Evolutionary conservation across 2,113 vertebrate species (phyloP).

Genomic region (Mesembrinibis cayennensis): DNA sequence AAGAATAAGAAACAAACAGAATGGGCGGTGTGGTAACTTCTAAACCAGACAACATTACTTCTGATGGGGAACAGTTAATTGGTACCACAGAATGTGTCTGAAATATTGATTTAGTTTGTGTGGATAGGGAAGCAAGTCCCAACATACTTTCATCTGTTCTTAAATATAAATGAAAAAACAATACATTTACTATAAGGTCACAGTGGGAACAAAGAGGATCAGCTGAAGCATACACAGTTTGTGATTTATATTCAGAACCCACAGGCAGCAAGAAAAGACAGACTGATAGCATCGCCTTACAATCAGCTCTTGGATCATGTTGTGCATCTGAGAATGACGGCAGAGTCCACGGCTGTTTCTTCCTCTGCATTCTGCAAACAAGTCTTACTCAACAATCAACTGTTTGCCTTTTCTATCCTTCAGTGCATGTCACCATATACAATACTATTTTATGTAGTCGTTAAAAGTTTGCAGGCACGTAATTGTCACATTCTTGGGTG

Average conservation of each 20-base stretch:
- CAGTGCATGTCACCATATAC: neutral
- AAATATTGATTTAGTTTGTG: slow-evolving; percentile 57
- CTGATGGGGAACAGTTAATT: slow-evolving; percentile 25
- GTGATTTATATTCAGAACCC: slow-evolving; percentile 53
- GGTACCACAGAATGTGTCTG: neutral
- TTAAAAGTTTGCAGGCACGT: neutral
- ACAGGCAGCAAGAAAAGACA: slow-evolving; percentile 34
- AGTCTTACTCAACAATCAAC: neutral
- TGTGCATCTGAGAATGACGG: neutral
- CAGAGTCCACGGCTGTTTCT: neutral
- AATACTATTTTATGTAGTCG: neutral
- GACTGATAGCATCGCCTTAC: slow-evolving; percentile 26
- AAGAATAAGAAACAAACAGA: neutral
- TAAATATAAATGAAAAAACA: slow-evolving; percentile 75
- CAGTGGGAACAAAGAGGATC: slow-evolving; percentile 42
- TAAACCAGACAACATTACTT: neutral
- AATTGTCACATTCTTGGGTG: neutral
- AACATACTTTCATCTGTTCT: slow-evolving; percentile 67
- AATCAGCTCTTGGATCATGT: slow-evolving; percentile 36
- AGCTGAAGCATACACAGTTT: slow-evolving; percentile 12
- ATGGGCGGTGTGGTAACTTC: neutral
- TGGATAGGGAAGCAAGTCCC: slow-evolving; percentile 15
- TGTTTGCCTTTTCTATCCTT: neutral
- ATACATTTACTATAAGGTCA: slow-evolving; percentile 64
- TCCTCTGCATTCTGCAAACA: neutral